phyloP scores from a whole-genome alignment of 2,888 invertebrate genomes.

The Acrobeloides nanus region DNA sequence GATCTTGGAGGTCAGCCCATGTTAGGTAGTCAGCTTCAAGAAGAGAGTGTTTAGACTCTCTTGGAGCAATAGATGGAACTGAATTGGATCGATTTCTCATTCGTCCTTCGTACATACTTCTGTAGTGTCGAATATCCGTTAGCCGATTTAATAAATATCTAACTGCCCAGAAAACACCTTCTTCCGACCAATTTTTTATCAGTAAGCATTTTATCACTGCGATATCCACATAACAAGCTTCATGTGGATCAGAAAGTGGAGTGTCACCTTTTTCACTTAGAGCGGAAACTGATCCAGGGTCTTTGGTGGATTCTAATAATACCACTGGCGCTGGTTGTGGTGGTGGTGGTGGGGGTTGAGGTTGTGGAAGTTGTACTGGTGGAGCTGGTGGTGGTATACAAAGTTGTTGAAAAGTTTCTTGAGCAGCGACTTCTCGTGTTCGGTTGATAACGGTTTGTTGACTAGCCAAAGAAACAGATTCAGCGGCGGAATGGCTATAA shows the following conservation, averaged over 20 bases:
- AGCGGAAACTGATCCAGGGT: slow-evolving; percentile 10
- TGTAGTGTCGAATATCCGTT: slow-evolving; percentile 53
- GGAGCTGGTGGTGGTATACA: no score
- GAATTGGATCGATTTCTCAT: slow-evolving; percentile 22
- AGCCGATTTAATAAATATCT: slow-evolving; percentile 63
- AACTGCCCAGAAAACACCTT: slow-evolving; percentile 93
- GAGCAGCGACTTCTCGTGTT: slow-evolving; percentile 1
- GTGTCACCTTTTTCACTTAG: slow-evolving; percentile 8
- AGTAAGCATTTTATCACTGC: slow-evolving; percentile 90
- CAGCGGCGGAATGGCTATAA: slow-evolving; percentile 15
- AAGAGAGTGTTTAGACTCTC: slow-evolving; percentile 13
- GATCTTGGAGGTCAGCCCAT: slow-evolving; percentile 43
- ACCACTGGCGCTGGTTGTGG: no score
- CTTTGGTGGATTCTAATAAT: neutral
- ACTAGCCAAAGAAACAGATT: slow-evolving; percentile 32
- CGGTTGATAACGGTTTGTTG: slow-evolving; percentile 40
- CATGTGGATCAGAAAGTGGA: slow-evolving; percentile 57
- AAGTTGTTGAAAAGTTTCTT: neutral
- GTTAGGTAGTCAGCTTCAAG: slow-evolving; percentile 30
- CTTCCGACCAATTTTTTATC: slow-evolving; percentile 93
- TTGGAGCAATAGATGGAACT: slow-evolving; percentile 16
- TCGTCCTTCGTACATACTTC: slow-evolving; percentile 18
- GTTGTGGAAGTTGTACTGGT: no score
- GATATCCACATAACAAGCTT: slow-evolving; percentile 91
- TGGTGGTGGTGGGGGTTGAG: no score